Conservation (phyloP, 2,797 vertebrate genomes). For the Otus scops region DNA sequence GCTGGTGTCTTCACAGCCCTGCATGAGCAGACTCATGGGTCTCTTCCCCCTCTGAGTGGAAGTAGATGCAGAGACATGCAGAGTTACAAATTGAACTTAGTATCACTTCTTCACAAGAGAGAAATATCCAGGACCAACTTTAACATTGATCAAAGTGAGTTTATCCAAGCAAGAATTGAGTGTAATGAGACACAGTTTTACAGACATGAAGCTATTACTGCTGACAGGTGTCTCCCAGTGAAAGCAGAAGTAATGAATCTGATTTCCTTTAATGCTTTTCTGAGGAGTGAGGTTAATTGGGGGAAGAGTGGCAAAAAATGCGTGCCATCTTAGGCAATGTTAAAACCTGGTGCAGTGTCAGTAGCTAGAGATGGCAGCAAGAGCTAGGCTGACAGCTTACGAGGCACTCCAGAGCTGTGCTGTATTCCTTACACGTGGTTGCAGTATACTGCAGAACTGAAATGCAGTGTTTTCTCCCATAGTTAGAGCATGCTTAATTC, state of each 20-base stretch:
- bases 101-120: not conserved
- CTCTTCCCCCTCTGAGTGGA: not conserved
- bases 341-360: not conserved
- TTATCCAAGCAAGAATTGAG: not conserved
- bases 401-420: fast-evolving
- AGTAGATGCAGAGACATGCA: not conserved
- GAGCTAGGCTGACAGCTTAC: not conserved
- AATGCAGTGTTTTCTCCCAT: not conserved
- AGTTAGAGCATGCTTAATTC: not conserved
- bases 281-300: not conserved
- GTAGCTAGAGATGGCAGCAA: not conserved
- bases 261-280: not conserved
- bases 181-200: not conserved
- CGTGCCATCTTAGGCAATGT: fast-evolving
- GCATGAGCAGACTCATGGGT: not conserved
- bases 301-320: not conserved
- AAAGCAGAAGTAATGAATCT: not conserved
- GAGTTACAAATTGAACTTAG: not conserved
- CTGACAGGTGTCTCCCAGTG: not conserved
- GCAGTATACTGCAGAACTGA: not conserved
- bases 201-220: not conserved
- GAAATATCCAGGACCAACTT: not conserved
- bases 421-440: fast-evolving
- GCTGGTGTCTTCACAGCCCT: not conserved
- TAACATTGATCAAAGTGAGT: not conserved